A percentile compares a stretch with the other conserved stretches of the same genome.
Conservation (phyloP, 2,113 vertebrate genomes). For the Zosterops lateralis region DNA sequence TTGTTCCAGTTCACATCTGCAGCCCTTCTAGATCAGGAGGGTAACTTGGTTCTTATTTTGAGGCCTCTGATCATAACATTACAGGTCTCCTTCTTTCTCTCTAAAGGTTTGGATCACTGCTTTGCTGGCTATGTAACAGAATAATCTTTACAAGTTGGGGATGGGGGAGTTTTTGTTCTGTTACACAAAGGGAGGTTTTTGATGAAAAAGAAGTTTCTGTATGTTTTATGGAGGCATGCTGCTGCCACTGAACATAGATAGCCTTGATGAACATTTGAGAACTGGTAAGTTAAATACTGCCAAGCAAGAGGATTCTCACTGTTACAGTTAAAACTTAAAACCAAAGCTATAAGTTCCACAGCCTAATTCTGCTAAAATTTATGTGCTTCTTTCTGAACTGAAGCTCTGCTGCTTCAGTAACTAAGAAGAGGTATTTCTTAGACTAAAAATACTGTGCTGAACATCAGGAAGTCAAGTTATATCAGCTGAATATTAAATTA, state of each 20-base stretch:
- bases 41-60: background rate
- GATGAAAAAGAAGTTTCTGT: too few species aligned
- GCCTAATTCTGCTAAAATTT: background rate
- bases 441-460: constrained; percentile 6
- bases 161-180: background rate
- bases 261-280: background rate
- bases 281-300: background rate
- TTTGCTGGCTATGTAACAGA: background rate
- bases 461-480: constrained; percentile 36
- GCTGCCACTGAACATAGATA: background rate
- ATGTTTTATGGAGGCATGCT: background rate
- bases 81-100: background rate
- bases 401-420: background rate
- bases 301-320: background rate
- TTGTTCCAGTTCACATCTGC: background rate
- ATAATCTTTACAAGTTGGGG: background rate
- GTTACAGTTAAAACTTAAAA: background rate
- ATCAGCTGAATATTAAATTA: constrained; percentile 17
- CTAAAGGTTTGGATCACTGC: background rate
- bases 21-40: background rate
- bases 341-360: background rate
- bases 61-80: background rate
- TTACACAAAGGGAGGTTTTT: background rate
- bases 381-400: background rate
- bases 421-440: background rate